Evolutionary conservation across 2,797 vertebrate genomes (phyloP), one percentile per base, ranked within the genome.

Genomic region (Ara ararauna): DNA sequence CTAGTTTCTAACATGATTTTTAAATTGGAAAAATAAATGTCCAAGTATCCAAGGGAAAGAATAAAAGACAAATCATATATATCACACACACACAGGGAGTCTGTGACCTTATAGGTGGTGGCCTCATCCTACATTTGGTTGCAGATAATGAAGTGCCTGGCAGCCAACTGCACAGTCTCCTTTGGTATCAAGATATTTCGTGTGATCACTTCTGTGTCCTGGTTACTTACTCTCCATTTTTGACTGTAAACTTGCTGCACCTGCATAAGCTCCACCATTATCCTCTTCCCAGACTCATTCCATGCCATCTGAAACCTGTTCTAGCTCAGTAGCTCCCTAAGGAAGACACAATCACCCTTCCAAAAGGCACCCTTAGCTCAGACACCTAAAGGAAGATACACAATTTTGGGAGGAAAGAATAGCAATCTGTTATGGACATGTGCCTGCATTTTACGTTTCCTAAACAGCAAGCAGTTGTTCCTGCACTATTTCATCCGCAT

Each of bases 31-130:
- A 58, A 42, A 40, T 51, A 71, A 70, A 16, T 24, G 9, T 22
- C 2, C 7, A n/a, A 74, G 7, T 27, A n/a, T 13, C 8, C 40
- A 5, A 2, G 16, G 23, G 42, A 85, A 86, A 77, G 3, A 85
- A 24, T 9, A 40, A 32, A 68, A 82, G 11, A 15, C 14, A 44
- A n/a, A 22, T 1, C 11, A 27, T 26, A 4, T 24, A 21, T 23
- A 17, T 3, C 3, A 32, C 5, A 1, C 29, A 34, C 3, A 29
- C 5, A 1, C 29, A 36, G 32, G 36, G 7, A 17, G 16, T 14
- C 27, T 71, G 8, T 62, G 36, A 17, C 34, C 51, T 78, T 42
- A 32, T 7, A 45, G 4, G 11, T 51, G 36, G 19, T 51, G n/a
- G 3, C 13, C 14, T 51, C 27, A 36, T 48, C 22, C 58, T 70